Percentiles rank a stretch among this genome's conserved stretches.
Conservation (phyloP, 1,140 invertebrate species). For the honey bee (Apis mellifera) region DNA sequence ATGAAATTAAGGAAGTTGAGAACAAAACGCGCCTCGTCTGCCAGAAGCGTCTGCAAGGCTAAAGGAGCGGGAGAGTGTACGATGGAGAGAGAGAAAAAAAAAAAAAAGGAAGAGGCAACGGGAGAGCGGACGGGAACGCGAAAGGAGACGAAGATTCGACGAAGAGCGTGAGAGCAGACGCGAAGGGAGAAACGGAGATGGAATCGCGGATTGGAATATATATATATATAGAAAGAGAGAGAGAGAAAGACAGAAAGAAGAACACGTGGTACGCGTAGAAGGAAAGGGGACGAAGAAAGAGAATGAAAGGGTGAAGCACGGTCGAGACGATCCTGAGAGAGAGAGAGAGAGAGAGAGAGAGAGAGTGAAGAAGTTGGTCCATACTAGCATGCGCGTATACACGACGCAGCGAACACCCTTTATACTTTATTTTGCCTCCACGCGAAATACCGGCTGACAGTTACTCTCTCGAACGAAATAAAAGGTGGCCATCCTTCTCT, state of each 20-base stretch:
- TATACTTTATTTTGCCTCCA: slow-evolving; percentile 68
- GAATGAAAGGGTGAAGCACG: slow-evolving; percentile 28
- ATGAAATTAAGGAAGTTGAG: slow-evolving; percentile 67
- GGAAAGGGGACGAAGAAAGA: background rate
- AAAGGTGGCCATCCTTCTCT: slow-evolving; percentile 60
- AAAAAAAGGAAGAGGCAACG: slow-evolving; percentile 33
- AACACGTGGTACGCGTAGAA: background rate
- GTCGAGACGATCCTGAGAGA: slow-evolving; percentile 4
- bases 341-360: background rate
- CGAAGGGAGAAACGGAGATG: background rate
- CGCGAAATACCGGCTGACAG: slow-evolving; percentile 70
- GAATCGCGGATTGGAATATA: background rate
- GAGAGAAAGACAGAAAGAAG: background rate
- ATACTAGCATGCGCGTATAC: slow-evolving; percentile 44
- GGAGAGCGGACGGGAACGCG: slow-evolving; percentile 37
- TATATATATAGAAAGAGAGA: too few species aligned
- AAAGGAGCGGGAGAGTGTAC: slow-evolving; percentile 31
- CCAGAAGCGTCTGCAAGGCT: slow-evolving; percentile 62
- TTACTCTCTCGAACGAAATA: slow-evolving; percentile 71
- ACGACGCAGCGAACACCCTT: slow-evolving; percentile 69
- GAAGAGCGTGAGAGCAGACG: slow-evolving; percentile 12
- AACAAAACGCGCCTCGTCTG: slow-evolving; percentile 66
- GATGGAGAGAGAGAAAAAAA: background rate
- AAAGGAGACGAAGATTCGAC: slow-evolving; percentile 28
- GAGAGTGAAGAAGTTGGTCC: slow-evolving; percentile 29